These are phyloP conservation scores for Aporrectodea caliginosa DNA, from an alignment of 1,140 invertebrate genomes.

Conservation along the genomic window DNA sequence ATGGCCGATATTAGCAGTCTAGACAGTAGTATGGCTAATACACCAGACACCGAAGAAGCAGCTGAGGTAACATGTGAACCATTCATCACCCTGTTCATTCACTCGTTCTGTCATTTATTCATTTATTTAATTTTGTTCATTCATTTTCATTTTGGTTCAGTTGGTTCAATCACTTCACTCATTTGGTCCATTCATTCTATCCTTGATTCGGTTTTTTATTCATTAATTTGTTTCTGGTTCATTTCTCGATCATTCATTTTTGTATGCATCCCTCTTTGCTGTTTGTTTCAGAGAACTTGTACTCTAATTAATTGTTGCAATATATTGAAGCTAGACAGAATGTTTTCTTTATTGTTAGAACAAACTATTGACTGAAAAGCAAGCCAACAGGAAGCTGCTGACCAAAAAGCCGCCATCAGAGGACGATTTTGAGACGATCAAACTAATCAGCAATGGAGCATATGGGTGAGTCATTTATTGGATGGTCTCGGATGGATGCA, in stretches of 20 bases:
- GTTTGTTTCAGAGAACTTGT: no score
- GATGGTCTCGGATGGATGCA: no score
- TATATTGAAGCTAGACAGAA: background rate
- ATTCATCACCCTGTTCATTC: background rate
- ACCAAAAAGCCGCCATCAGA: background rate
- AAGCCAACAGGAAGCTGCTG: background rate
- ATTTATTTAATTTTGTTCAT: constrained; percentile 1
- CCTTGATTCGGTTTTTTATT: background rate
- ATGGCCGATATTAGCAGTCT: background rate
- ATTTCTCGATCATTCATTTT: background rate
- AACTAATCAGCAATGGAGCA: constrained; percentile 15
- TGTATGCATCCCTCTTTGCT: background rate
- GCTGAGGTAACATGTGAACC: background rate
- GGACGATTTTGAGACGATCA: constrained; percentile 11
- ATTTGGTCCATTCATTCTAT: background rate
- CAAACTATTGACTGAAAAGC: background rate
- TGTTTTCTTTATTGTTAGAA: background rate
- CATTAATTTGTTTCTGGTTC: background rate
- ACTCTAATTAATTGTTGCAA: no score
- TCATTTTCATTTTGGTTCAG: no score
- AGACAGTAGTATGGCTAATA: background rate
- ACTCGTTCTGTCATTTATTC: background rate
- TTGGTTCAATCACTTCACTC: no score
- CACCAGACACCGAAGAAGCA: background rate
- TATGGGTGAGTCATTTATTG: constrained; percentile 1